Evolutionary conservation across 2,797 vertebrate species (phyloP).

Genomic region (Ficedula albicollis): DNA sequence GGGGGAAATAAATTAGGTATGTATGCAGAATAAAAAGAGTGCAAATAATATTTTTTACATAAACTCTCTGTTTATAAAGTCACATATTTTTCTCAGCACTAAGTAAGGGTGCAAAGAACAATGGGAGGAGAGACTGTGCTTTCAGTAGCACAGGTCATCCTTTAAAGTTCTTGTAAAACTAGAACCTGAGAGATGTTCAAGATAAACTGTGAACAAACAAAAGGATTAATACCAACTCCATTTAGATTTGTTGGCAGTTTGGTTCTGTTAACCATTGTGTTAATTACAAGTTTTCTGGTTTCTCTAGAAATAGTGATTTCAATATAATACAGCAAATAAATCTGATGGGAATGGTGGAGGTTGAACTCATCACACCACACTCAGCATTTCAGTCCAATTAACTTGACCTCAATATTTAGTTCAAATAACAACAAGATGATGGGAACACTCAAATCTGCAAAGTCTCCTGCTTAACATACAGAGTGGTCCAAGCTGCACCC

Average conservation of each 20-base stretch:
- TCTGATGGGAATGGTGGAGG: background rate
- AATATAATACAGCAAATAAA: background rate
- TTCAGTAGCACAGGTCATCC: background rate
- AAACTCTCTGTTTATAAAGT: background rate
- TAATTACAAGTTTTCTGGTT: background rate
- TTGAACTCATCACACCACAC: background rate
- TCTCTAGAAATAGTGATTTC: background rate
- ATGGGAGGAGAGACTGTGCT: background rate
- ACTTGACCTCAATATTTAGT: background rate
- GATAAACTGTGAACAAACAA: background rate
- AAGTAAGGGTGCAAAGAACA: background rate
- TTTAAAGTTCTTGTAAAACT: slow-evolving; percentile 5
- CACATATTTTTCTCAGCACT: background rate
- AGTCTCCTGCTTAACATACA: background rate
- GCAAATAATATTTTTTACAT: background rate
- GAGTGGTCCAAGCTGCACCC: background rate
- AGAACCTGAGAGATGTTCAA: background rate
- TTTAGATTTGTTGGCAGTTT: background rate
- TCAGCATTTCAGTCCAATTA: background rate
- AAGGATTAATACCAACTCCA: background rate
- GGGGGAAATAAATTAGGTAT: background rate
- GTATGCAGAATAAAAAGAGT: background rate
- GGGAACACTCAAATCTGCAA: background rate
- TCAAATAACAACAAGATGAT: background rate
- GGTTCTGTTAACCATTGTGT: background rate